These are phyloP conservation scores for Hyaena hyaena DNA, from an alignment of 2,113 vertebrate genomes.

Conservation along the genomic window DNA sequence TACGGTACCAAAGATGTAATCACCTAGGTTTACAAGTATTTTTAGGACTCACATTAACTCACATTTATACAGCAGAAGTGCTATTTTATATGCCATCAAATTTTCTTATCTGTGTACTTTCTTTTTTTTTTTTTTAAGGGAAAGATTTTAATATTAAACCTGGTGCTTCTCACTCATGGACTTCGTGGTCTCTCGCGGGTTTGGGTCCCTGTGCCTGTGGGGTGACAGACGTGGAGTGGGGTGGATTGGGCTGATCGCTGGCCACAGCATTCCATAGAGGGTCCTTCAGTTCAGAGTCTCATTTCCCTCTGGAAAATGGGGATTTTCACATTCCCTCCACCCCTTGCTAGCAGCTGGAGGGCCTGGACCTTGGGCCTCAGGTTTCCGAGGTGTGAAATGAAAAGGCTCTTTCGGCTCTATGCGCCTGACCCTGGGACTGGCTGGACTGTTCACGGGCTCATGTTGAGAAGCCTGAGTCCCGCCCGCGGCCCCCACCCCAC, in stretches of 20 bases:
- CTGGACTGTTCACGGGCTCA: neutral
- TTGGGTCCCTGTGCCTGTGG: neutral
- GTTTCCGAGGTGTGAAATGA: neutral
- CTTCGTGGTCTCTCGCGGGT: neutral
- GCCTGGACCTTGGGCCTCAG: neutral
- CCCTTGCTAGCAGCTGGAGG: no score
- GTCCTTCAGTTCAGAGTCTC: neutral
- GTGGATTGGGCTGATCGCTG: neutral
- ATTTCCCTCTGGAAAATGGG: neutral
- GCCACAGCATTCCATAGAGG: neutral
- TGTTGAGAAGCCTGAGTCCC: neutral
- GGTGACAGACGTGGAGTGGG: neutral
- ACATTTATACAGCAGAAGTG: conserved; percentile 85
- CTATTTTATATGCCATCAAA: conserved; percentile 86
- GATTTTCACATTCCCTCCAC: neutral
- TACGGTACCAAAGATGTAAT: conserved; percentile 89
- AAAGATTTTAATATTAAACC: conserved; percentile 87
- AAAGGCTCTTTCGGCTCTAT: no score
- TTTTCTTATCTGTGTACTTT: conserved; percentile 80
- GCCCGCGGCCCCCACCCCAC: accelerated
- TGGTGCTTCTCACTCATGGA: conserved; percentile 82
- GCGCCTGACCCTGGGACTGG: neutral
- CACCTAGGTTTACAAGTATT: conserved; percentile 87
- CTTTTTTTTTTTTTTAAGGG: conserved; percentile 80
- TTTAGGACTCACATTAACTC: conserved; percentile 85